Evolutionary conservation across 1,140 invertebrate species (phyloP).

Genomic region (Papilio glaucus): DNA sequence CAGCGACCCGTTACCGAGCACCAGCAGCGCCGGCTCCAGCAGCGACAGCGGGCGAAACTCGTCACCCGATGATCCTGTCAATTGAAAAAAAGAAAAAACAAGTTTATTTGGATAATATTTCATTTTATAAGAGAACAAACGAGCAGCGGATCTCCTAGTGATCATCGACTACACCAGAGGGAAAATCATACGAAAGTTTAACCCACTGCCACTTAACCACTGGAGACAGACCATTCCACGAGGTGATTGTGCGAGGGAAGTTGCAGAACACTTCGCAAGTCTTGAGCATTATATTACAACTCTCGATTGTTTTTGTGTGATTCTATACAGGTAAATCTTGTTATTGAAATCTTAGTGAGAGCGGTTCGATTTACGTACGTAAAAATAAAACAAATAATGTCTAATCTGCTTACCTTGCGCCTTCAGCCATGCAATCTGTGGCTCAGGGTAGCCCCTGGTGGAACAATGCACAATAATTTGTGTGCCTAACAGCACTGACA

Average conservation of each 20-base stretch:
- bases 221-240: no score
- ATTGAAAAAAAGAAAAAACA: no score
- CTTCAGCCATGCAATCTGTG: constrained; percentile 90
- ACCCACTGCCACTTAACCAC: no score
- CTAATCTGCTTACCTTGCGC: constrained; percentile 76
- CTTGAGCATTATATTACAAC: not conserved
- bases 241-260: no score
- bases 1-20: constrained; percentile 88
- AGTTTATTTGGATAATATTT: no score
- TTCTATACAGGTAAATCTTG: no score
- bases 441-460: constrained; percentile 91
- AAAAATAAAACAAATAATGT: not conserved
- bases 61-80: constrained; percentile 56
- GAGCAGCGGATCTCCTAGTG: no score
- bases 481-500: constrained; percentile 89
- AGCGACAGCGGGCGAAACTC: constrained; percentile 86
- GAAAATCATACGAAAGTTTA: no score
- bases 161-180: no score
- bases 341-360: no score
- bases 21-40: constrained; percentile 82
- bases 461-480: constrained; percentile 89
- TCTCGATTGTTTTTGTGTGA: no score
- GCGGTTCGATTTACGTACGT: constrained; percentile 46
- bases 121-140: no score
- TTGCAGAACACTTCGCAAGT: not conserved